Evolutionary conservation across 2,113 vertebrate species (phyloP), one percentile per base, ranked within the genome.

Genomic region (Atractosteus spatula): DNA sequence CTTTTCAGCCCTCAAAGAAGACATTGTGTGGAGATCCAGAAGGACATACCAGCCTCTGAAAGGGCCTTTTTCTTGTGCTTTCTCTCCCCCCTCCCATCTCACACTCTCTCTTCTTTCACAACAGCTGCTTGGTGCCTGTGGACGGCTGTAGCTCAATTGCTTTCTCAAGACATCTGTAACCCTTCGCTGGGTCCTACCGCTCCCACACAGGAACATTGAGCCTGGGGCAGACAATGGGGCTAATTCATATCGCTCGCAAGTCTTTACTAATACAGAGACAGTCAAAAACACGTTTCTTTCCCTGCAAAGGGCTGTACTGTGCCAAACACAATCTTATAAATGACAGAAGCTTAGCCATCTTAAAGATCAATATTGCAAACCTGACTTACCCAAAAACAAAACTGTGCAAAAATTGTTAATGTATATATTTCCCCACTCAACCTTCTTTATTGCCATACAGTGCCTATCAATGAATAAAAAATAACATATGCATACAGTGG

Each of bases 41-140:
- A 90, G 85, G 88, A 92, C 90, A 91, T 89, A 89, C 85, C 88
- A 89, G 84, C 76, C 85, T 88, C 83, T 92, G 89, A 92, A 92
- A 91, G 88, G 88, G 87, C 71, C 84, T 88, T 86, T 91, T 91
- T 92, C 89, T 88, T 91, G 86, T 90, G 84, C 67, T 74, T 87
- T 87, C 82, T 80, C 83, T 83, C 85, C 83, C 56, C 83, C 86
- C 85, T 85, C 85, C 87, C 86, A 7, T 86, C 87, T 89, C 85
- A 87, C 82, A 85, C 83, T 86, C 84, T 85, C 83, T 89, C 81
- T 59, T 47, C 7, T 72, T n/a, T 69, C 7, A 89, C 87, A 90
- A 90, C 90, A 91, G 89, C 90, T 91, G 90, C 87, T 91, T 81
- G 85, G 84, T 90, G 87, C 86, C 84, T 89, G 86, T 78, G 79